Percentiles rank a stretch among this genome's conserved stretches.
Evolutionary conservation across 2,113 vertebrate species (phyloP).

Genomic region (Semicossyphus pulcher): DNA sequence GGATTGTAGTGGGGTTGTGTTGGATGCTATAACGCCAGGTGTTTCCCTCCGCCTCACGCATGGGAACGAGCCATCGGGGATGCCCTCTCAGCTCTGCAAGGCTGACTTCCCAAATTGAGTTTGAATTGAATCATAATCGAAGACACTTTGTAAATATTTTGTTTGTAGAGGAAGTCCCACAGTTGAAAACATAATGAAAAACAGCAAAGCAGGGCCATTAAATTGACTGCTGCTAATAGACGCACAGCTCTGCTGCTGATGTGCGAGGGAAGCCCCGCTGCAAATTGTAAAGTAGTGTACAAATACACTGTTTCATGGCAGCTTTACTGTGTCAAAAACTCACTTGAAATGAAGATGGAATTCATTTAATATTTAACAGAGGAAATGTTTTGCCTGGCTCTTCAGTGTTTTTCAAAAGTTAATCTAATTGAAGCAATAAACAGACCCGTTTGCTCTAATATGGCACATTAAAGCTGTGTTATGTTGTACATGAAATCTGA

Average conservation of each 20-base stretch:
- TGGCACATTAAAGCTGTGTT: neutral
- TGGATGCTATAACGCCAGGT: constrained; percentile 34
- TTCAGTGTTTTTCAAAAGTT: neutral
- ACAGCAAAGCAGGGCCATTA: constrained; percentile 10
- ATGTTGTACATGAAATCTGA: neutral
- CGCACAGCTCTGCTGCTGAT: constrained; percentile 12
- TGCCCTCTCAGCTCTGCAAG: constrained; percentile 26
- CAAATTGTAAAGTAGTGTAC: constrained; percentile 35
- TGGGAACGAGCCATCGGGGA: constrained; percentile 27
- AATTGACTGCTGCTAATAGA: constrained; percentile 52
- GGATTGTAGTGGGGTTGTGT: constrained; percentile 13
- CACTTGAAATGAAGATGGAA: constrained; percentile 18
- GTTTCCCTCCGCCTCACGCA: constrained; percentile 27
- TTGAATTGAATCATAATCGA: constrained; percentile 49
- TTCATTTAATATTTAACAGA: constrained; percentile 21
- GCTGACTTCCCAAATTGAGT: constrained; percentile 39
- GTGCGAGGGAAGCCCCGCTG: constrained; percentile 21
- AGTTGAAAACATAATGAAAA: constrained; percentile 40
- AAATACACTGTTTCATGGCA: constrained; percentile 26
- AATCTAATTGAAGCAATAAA: constrained; percentile 7
- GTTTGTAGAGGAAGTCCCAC: constrained; percentile 15
- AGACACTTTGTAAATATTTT: constrained; percentile 38
- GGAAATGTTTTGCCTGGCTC: neutral
- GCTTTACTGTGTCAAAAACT: constrained; percentile 25
- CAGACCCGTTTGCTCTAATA: neutral